Evolutionary conservation across 1,140 invertebrate genomes (phyloP), one percentile per base, ranked within the genome.

Genomic region (Vollenhovia emeryi): DNA sequence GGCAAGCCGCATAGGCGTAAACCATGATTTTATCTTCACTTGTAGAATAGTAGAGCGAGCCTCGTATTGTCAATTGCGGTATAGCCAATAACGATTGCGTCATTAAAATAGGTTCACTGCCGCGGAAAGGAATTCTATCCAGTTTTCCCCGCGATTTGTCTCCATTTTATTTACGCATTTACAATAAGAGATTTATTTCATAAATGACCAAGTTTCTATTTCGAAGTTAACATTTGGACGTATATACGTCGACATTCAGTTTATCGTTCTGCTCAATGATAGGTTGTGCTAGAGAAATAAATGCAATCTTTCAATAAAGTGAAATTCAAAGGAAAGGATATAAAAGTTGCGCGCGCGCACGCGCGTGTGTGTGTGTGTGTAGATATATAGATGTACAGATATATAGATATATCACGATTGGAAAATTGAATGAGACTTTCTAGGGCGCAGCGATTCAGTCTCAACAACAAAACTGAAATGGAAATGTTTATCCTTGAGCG

Each of bases 1-100:
- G 86, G 86, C 87, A 88, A 90, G 69, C 48, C 62, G 71, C 91
- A 92, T 91, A 90, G 91, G 91, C 91, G 91, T 90, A 90, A 87
- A 84, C 82, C 50, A 40, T 74, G 85, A 89, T 75, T 80, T 74
- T 86, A 86, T 27, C 71, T 57, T 59, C 33, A 18, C 24, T 40
- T 45, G 13, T 66, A 33, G 24, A 43, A 52, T 24, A 50, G 88
- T 27, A 33, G 36, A 21, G 18, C 13, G 50, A 40, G 74, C 52
- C 30, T 48, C 11, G n/a, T 60, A 40, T 36, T 45, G 21, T 24
- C 33, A 45, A 82, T 45, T 45, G 7, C 13, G n/a, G 71, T 43
- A 80, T 3, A 11, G 45, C 21, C n/a, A 36, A 52, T 71, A 57
- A 82, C 8, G 18, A 18, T 15, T 21, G 3, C 2, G 43, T 6